Evolutionary conservation across 2,888 invertebrate species (phyloP), one percentile per base, ranked within the genome.

Genomic region (Cosmopolites sordidus): DNA sequence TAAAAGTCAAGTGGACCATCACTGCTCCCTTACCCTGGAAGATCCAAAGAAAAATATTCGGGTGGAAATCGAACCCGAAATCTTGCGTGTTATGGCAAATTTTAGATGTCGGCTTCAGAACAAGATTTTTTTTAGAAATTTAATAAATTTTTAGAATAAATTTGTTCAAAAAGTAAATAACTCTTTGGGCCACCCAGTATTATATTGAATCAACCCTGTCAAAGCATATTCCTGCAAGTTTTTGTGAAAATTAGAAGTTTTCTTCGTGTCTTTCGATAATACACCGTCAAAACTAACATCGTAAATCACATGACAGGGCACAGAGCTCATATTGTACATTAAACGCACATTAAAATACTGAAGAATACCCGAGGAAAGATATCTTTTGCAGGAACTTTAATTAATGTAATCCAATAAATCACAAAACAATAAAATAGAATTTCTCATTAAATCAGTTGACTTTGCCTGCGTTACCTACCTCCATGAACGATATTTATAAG

Each of bases 401-500:
- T 56, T 56, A 56, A 56, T 56, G 56, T 43, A 56, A 52, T 56
- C 56, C 56, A 43, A 56, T 56, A 56, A 56, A 56, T 56, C 52
- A 56, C 56, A 30, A 22, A 44, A 43, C 43, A 51, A 52, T 51
- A 52, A 52, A 56, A 52, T 48, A 56, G 52, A 46, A 52, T 56
- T 49, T 49, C 56, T 56, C 49, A 52, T 43, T 48, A 51, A 56
- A 56, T 52, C 56, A 45, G 42, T 44, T 56, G 47, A 44, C 40
- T 51, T 55, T 33, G 33, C 33, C 33, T 43, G 50, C 47, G 46
- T 51, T 51, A 51, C 56, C 51, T 48, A 51, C 51, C 51, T 56
- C 51, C 51, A 45, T 45, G 56, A 48, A 42, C 48, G 43, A 55
- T 55, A 43, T 56, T 51, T 56, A 56, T 48, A 51, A 51, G 30